Evolutionary conservation across 1,140 invertebrate genomes (phyloP).

Genomic region (Hestina assimilis): DNA sequence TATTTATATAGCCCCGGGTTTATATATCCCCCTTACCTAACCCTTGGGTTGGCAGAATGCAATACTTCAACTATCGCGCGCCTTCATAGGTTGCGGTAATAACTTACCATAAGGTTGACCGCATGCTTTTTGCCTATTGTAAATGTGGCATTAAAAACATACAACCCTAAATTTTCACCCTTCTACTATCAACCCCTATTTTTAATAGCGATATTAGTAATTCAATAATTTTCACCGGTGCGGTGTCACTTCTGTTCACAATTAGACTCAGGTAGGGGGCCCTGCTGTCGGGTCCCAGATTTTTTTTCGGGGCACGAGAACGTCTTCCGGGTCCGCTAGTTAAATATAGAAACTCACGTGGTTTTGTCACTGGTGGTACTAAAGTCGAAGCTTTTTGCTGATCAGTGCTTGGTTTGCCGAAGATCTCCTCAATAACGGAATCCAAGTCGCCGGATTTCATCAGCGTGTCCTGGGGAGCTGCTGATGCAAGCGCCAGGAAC

Average conservation of each 20-base stretch:
- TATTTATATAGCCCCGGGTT: too few species aligned
- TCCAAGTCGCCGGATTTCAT: conserved; percentile 24
- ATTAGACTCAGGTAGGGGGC: too few species aligned
- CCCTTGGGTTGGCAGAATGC: background rate
- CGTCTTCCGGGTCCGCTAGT: background rate
- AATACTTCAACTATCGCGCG: too few species aligned
- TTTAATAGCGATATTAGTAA: background rate
- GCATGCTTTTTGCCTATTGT: background rate
- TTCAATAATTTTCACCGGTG: too few species aligned
- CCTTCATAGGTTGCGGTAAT: too few species aligned
- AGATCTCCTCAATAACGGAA: conserved; percentile 26
- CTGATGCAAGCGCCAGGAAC: conserved; percentile 4
- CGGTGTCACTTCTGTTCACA: background rate
- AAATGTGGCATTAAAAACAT: too few species aligned
- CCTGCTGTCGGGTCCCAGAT: too few species aligned
- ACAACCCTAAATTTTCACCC: too few species aligned
- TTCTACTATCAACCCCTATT: too few species aligned
- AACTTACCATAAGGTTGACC: too few species aligned
- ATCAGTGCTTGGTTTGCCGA: conserved; percentile 19
- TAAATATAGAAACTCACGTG: background rate
- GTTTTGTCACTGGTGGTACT: conserved; percentile 13
- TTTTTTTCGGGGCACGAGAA: too few species aligned
- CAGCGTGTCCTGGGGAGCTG: conserved; percentile 18
- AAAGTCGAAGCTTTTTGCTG: conserved; percentile 17
- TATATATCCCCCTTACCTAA: background rate